Base-by-base conservation (phyloP, 2,113 vertebrate species). In the Burhinus bistriatus region DNA sequence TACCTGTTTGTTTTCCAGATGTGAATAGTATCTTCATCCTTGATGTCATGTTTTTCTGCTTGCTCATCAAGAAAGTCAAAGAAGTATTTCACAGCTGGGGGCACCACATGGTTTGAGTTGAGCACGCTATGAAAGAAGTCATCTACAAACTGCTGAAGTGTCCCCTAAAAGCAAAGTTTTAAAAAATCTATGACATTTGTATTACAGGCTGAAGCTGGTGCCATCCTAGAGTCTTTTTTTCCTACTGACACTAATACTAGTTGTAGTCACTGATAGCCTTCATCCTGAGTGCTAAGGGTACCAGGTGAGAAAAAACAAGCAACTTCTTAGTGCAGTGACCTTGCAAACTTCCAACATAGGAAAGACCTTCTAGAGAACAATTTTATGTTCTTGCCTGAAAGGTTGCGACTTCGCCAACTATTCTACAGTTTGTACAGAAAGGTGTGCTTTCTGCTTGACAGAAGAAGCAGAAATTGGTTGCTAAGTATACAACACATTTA, bases 1-100 rank as follows among this genome's bases (percentile, higher is more conserved):
- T 96, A 99, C 99, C 99, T 99, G 96, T 99, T 99, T 51, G 99
- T 99, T 98, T 99, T 99, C 99, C 99, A 99, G 98, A 99, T 99
- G 88, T 99, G 99, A 95, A 99, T 99, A 57, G 99, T 99, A 94
- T 99, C 99, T 83, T 99, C 99, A 30, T 99, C 99, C 92, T 98
- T 99, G 64, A 99, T 99, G 86, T 99, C 99, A 26, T 99, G 99
- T 96, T 99, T 99, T 91, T 99, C 98, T 2, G 99, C 99, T 98
- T 99, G 99, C 96, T 99, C 99, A 44, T 99, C 99, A 97, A 99
- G 98, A 95, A 99, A 99, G 97, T 99, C 99, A 61, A 99, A 99
- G 97, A 99, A 99, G 92, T 99, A 99, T 95, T 99, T 99, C 94
- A 99, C 99, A 8, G 99, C 99, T 8, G 99, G 99, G 6, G 99